phyloP scores from a whole-genome alignment of 2,797 vertebrate species.

The Hippopotamyrus pictus region DNA sequence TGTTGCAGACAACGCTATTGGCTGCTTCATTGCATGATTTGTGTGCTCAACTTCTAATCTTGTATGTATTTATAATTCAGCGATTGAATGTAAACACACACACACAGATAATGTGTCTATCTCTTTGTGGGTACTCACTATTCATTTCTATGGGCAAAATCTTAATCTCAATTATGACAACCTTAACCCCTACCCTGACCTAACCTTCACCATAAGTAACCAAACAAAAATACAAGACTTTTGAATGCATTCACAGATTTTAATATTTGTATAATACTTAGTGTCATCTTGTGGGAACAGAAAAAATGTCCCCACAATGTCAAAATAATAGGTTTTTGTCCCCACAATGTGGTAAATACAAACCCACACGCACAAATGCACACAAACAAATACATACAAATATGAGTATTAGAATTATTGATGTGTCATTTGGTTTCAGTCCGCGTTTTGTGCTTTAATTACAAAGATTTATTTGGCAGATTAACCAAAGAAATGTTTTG shows the following conservation, averaged over 20 bases:
- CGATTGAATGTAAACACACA: conserved; percentile 33
- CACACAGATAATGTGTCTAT: background rate
- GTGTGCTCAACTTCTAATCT: background rate
- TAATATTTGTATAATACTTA: background rate
- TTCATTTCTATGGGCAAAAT: background rate
- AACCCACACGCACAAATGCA: background rate
- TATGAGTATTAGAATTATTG: background rate
- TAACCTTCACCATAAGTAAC: background rate
- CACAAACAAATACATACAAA: background rate
- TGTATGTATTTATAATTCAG: background rate
- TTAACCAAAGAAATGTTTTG: background rate
- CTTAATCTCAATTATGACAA: background rate
- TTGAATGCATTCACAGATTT: background rate
- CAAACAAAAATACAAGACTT: background rate
- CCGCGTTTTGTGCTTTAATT: background rate
- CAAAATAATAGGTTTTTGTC: background rate
- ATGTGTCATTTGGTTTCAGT: conserved; percentile 18
- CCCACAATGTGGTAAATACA: background rate
- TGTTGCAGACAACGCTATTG: background rate
- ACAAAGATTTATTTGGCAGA: background rate
- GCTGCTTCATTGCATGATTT: background rate
- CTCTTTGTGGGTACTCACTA: background rate
- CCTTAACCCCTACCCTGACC: background rate
- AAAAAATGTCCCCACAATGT: background rate
- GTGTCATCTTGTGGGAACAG: background rate